Evolutionary conservation across 2,888 invertebrate genomes (phyloP).

Genomic region (Pecten maximus): DNA sequence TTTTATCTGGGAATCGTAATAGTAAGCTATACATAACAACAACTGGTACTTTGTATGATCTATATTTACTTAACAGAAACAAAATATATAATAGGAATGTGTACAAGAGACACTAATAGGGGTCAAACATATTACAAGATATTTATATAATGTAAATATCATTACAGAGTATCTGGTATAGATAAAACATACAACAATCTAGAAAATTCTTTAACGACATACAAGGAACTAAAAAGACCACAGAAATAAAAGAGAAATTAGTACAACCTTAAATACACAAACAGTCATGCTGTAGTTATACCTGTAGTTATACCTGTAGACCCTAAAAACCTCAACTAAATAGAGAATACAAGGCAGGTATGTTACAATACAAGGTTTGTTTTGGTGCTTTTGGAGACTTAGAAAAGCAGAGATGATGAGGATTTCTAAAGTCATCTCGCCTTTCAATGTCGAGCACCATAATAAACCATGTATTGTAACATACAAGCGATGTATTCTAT

Average conservation of each 20-base stretch:
- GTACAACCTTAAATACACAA: neutral
- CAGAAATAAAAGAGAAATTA: neutral
- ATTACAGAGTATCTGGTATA: neutral
- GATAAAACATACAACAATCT: neutral
- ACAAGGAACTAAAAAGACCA: neutral
- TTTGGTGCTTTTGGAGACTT: too few relatives aligned
- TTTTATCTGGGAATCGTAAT: too few relatives aligned
- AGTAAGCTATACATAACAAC: too few relatives aligned
- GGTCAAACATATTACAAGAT: neutral
- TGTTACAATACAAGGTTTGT: too few relatives aligned
- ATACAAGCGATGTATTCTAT: too few relatives aligned
- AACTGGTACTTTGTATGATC: neutral
- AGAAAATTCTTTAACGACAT: neutral
- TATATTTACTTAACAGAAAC: slow-evolving; percentile 24
- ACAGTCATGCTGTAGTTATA: too few relatives aligned
- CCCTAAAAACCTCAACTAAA: neutral
- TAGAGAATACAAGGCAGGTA: too few relatives aligned
- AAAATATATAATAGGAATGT: slow-evolving; percentile 25
- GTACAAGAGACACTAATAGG: neutral
- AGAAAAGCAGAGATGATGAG: too few relatives aligned
- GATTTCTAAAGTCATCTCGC: too few relatives aligned
- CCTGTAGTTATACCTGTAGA: neutral
- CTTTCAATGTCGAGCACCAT: too few relatives aligned
- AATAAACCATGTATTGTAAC: too few relatives aligned
- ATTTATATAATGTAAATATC: neutral